These are phyloP conservation scores for Colistium nudipinnis DNA, from an alignment of 2,113 vertebrate species.

Conservation along the genomic window DNA sequence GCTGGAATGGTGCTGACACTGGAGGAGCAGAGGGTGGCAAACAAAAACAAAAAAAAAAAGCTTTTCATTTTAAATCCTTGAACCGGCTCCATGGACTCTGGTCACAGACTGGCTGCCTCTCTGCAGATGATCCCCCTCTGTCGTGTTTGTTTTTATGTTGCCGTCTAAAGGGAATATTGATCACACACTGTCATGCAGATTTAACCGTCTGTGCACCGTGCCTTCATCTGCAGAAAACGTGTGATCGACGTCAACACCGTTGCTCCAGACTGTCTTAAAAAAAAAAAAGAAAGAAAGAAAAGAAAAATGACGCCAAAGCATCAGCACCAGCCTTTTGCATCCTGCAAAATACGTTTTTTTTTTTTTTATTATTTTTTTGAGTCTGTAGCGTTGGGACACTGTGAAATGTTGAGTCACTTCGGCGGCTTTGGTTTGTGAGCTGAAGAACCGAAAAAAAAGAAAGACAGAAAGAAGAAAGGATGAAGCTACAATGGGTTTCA, in stretches of 20 bases:
- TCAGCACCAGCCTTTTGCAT: background rate
- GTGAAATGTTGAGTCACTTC: conserved; percentile 50
- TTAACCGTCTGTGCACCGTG: conserved; percentile 35
- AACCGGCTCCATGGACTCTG: background rate
- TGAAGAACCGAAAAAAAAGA: conserved; percentile 16
- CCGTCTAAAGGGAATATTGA: conserved; percentile 15
- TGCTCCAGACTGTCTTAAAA: conserved; percentile 9
- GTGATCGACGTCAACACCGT: conserved; percentile 33
- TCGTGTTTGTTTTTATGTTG: background rate
- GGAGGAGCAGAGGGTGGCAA: background rate
- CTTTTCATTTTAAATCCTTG: conserved; percentile 28
- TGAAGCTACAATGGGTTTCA: conserved; percentile 26
- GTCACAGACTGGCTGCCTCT: conserved; percentile 14
- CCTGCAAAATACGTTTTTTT: conserved; percentile 8
- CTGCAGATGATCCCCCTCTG: background rate
- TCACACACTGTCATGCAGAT: conserved; percentile 32
- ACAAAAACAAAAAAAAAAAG: background rate
- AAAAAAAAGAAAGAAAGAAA: too few relatives aligned
- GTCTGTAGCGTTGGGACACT: conserved; percentile 45
- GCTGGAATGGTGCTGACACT: background rate
- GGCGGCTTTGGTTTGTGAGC: conserved; percentile 33
- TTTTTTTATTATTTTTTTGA: too few relatives aligned
- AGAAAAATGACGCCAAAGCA: background rate
- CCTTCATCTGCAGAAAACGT: conserved; percentile 38
- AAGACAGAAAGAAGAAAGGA: conserved; percentile 27